Evolutionary conservation across 1,140 invertebrate genomes (phyloP).

Genomic region (Bombus soroeensis): DNA sequence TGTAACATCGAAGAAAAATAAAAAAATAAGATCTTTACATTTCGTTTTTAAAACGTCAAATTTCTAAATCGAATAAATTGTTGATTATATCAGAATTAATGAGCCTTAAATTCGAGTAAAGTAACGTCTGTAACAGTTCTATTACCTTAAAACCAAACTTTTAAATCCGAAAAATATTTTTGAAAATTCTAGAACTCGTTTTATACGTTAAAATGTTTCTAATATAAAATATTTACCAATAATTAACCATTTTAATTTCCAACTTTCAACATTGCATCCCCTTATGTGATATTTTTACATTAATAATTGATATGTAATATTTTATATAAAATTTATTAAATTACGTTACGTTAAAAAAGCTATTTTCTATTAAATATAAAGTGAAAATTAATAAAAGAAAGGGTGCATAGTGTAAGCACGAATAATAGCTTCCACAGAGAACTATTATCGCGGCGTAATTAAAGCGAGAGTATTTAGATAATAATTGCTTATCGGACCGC

Average conservation of each 20-base stretch:
- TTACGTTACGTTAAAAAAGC: too few species aligned
- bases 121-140: too few species aligned
- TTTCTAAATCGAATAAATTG: too few species aligned
- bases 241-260: neutral
- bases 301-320: too few species aligned
- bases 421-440: neutral
- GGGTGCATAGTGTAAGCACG: neutral
- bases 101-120: too few species aligned
- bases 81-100: too few species aligned
- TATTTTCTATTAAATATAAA: neutral
- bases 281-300: too few species aligned
- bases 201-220: neutral
- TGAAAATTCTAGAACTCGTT: neutral
- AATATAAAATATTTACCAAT: too few species aligned
- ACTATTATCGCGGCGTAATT: neutral
- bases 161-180: neutral
- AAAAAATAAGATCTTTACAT: too few species aligned
- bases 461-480: constrained; percentile 32
- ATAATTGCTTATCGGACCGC: constrained; percentile 30
- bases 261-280: neutral
- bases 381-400: neutral
- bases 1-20: too few species aligned
- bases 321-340: too few species aligned
- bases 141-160: neutral
- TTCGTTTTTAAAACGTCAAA: too few species aligned